Base-by-base conservation (phyloP, 2,797 vertebrate genomes). In the Hoplostethus atlanticus region DNA sequence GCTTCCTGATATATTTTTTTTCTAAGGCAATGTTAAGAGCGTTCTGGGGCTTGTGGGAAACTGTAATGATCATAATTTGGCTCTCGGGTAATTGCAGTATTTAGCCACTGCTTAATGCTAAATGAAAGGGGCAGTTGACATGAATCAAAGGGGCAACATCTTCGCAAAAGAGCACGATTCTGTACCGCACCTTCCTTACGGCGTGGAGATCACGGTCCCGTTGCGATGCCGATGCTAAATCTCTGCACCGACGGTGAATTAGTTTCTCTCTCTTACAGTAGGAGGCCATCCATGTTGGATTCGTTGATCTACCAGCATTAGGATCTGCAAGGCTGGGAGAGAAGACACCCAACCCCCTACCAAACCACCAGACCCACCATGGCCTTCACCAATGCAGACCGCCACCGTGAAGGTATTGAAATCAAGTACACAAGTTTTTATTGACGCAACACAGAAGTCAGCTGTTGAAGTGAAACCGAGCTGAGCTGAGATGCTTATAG, bases 341-440 rank as follows among this genome's bases (percentile, higher is more conserved):
- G 59, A 64, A 63, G 1, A 79, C 68, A 0, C 57, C 71, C 15
- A 0, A 47, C 50, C 67, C 4, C 10, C 68, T 62, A 16, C 64
- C 31, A 56, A 25, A 31, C 40, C 77, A 59, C 52, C 75, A 40
- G 65, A 80, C 28, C 73, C 79, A 69, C 67, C 59, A 93, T 92
- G 91, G 80, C 89, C 53, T 90, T 92, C 64, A 93, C 88, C 2
- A 89, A 87, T 6, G 84, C 86, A 1, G 91, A 92, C 78, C 53
- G 71, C 59, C 83, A 89, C 54, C 74, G 81, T 1, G 93, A 92
- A 54, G 91, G 91, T 92, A 83, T 4, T 16, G 0, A 52, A 46
- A 34, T 25, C 4, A 11, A 2, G 25, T 12, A 13, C 51, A 53
- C 50, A 17, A 17, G 16, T 5, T 30, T 53, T 48, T 16, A 13